Conservation (phyloP, 2,888 invertebrate genomes). For the Andrena chrysosceles region DNA sequence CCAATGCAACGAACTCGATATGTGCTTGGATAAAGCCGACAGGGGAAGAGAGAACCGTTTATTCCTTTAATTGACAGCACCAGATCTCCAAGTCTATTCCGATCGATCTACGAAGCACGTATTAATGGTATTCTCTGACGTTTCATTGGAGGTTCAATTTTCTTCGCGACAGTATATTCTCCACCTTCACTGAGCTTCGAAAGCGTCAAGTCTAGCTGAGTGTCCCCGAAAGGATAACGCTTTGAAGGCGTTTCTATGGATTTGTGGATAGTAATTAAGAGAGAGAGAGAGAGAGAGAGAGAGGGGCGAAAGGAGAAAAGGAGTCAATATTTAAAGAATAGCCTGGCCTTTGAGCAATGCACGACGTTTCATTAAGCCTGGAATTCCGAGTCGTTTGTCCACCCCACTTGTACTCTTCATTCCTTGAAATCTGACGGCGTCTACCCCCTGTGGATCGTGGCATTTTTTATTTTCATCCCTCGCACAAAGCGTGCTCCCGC, state of each 20-base stretch:
- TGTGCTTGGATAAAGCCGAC: slow-evolving; percentile 14
- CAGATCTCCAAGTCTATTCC: background rate
- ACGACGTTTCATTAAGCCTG: background rate
- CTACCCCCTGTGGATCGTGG: background rate
- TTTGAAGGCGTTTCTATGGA: background rate
- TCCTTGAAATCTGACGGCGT: slow-evolving; percentile 26
- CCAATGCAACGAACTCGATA: slow-evolving; percentile 25
- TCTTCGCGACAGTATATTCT: background rate
- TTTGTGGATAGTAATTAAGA: background rate
- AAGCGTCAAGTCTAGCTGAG: background rate
- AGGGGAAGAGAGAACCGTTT: slow-evolving; percentile 4
- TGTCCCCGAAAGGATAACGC: background rate
- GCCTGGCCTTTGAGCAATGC: background rate
- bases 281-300: background rate
- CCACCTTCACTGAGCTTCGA: background rate
- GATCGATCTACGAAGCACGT: background rate
- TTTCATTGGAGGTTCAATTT: background rate
- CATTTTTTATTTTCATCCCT: slow-evolving; percentile 51
- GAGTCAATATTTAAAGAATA: background rate
- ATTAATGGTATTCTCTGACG: background rate
- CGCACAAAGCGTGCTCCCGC: slow-evolving; percentile 25
- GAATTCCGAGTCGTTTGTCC: slow-evolving; percentile 13
- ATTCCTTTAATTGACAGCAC: slow-evolving; percentile 32
- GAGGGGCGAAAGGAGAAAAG: background rate
- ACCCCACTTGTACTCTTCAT: slow-evolving; percentile 1